phyloP scores from a whole-genome alignment of 2,888 invertebrate species.

The Drosophila koepferae region DNA sequence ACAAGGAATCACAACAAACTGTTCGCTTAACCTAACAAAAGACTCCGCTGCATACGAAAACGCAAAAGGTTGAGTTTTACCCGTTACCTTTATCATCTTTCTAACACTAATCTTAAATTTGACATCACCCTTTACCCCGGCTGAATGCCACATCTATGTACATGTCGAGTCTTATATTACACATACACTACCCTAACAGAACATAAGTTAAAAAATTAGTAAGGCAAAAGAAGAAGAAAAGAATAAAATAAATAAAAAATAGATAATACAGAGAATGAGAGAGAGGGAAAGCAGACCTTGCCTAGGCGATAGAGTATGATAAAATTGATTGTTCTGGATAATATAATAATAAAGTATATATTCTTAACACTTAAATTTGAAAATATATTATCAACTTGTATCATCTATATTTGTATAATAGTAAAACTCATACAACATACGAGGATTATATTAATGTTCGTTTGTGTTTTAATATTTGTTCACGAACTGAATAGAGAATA shows the following conservation, averaged over 20 bases:
- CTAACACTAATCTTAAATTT: not conserved
- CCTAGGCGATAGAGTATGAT: conserved; percentile 49
- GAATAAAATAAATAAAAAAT: not conserved
- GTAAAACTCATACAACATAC: no score
- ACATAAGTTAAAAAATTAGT: not conserved
- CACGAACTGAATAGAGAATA: no score
- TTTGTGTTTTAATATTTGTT: no score
- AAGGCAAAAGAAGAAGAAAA: not conserved
- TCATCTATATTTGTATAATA: no score
- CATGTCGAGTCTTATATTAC: not conserved
- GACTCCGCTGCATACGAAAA: not conserved
- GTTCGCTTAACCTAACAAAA: not conserved
- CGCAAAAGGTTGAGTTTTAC: not conserved
- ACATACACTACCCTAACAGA: not conserved
- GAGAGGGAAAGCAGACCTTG: conserved; percentile 12
- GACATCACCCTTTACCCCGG: not conserved
- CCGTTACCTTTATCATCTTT: not conserved
- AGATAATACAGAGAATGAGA: conserved; percentile 8
- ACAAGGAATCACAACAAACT: not conserved
- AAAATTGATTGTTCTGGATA: conserved; percentile 23
- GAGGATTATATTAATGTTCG: no score
- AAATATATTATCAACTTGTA: no score
- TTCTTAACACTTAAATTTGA: no score
- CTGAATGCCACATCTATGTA: not conserved
- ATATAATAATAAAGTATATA: no score